phyloP scores from a whole-genome alignment of 1,140 invertebrate genomes.

The Drosophila nigrodunni region DNA sequence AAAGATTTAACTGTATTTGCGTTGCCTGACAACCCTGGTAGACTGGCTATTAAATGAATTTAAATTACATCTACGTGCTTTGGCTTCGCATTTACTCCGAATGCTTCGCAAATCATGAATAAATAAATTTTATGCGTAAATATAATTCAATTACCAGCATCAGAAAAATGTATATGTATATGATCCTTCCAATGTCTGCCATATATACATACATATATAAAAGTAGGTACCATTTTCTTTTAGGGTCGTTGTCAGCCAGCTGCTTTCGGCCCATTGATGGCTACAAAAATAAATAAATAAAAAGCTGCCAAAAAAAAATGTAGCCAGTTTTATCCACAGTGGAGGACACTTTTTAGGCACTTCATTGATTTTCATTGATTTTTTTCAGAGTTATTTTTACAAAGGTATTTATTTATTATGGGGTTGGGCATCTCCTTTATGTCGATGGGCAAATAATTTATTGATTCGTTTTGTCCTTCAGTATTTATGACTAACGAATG shows the following conservation, averaged over 20 bases:
- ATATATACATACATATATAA: too few species aligned
- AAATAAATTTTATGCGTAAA: conserved; percentile 79
- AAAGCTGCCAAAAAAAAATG: conserved; percentile 34
- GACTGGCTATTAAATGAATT: conserved; percentile 62
- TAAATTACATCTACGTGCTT: conserved; percentile 75
- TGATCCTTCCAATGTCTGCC: conserved; percentile 1
- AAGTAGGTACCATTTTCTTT: not conserved
- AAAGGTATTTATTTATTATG: conserved; percentile 36
- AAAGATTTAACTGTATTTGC: conserved; percentile 14
- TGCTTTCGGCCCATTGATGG: conserved; percentile 34
- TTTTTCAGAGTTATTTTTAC: conserved; percentile 65
- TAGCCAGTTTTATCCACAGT: not conserved
- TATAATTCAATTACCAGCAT: conserved; percentile 73
- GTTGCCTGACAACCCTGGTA: conserved; percentile 51
- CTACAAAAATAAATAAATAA: conserved; percentile 27
- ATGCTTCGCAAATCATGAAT: conserved; percentile 62
- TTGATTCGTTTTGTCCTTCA: conserved; percentile 55
- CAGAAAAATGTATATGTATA: conserved; percentile 8
- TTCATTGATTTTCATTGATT: conserved; percentile 79
- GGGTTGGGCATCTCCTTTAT: conserved; percentile 28
- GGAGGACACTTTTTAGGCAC: conserved; percentile 49
- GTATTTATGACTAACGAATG: conserved; percentile 20
- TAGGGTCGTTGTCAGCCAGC: conserved; percentile 26
- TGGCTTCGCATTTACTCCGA: conserved; percentile 29
- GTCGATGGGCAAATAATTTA: conserved; percentile 47